Evolutionary conservation across 2,797 vertebrate species (phyloP), one percentile per base, ranked within the genome.

Genomic region (Macrochelys suwanniensis): DNA sequence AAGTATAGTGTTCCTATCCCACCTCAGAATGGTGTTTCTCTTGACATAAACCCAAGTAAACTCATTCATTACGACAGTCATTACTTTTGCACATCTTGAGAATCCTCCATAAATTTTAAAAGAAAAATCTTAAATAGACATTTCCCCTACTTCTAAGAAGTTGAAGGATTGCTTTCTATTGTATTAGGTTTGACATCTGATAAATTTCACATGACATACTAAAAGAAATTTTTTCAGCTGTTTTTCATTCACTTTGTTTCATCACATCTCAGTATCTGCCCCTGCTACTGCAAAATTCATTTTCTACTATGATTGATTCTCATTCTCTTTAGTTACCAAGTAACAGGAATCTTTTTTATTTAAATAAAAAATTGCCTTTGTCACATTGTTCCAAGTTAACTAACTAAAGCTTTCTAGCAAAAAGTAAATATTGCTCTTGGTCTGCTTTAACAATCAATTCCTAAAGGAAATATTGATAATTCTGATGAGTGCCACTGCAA

Each of bases 1-100:
- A 98, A 97, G 98, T 98, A 98, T 97, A 96, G 98, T 85, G 98
- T 95, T 98, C 97, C 98, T 97, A 93, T 96, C n/a, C 96, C 93
- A 92, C 76, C 94, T 95, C 77, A 94, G 78, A 95, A 94, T 78
- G 12, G 92, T 76, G 94, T 90, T 90, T 88, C 80, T 61, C 91
- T 82, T 89, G 90, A 71, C 42, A 84, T 71, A 95, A 92, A 97
- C 68, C 89, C 82, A 95, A 92, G 92, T 42, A 96, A 89, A 65
- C 49, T 61, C 57, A 94, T 57, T 45, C 71, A 89, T 5, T 93
- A 76, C 80, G 92, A 92, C 5, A 16, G 61, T 49, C 37, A 28
- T 78, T 68, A 84, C 76, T 93, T 93, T 88, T 88, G 90, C 1
- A 1, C 12, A 53, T 57, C 76, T 49, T 76, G 26, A 87, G 76